phyloP scores from a whole-genome alignment of 2,888 invertebrate species.

The Callinectes sapidus region DNA sequence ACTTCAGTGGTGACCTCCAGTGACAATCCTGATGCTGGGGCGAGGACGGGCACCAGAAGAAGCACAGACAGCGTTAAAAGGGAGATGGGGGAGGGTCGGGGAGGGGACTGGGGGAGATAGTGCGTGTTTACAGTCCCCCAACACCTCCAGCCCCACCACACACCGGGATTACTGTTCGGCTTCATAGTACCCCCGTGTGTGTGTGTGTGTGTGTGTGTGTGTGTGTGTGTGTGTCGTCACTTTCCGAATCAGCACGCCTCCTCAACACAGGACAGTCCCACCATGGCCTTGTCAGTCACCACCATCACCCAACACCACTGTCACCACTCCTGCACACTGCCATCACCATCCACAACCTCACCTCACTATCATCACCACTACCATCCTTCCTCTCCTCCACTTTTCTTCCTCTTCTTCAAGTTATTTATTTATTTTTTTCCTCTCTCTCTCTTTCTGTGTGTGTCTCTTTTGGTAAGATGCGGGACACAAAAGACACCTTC shows the following conservation, averaged over 20 bases:
- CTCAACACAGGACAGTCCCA: neutral
- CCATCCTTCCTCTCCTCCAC: neutral
- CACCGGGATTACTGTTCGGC: neutral
- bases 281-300: neutral
- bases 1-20: neutral
- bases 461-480: neutral
- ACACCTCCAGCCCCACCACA: neutral
- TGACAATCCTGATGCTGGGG: neutral
- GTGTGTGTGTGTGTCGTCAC: slow-evolving; percentile 17
- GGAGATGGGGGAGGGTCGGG: neutral
- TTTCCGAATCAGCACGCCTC: neutral
- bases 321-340: neutral
- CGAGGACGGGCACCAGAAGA: neutral
- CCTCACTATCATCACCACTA: neutral
- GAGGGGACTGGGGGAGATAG: neutral
- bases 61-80: neutral
- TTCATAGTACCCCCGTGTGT: neutral
- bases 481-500: neutral
- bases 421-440: neutral
- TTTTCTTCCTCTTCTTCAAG: neutral
- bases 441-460: neutral
- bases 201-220: slow-evolving; percentile 23
- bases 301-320: neutral
- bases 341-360: neutral
- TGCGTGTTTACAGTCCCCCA: neutral